A percentile compares a stretch with the other conserved stretches of the same genome.
Conservation (phyloP, 37 sponge, comb jelly and placozoan species). For the Tethya wilhelma region DNA sequence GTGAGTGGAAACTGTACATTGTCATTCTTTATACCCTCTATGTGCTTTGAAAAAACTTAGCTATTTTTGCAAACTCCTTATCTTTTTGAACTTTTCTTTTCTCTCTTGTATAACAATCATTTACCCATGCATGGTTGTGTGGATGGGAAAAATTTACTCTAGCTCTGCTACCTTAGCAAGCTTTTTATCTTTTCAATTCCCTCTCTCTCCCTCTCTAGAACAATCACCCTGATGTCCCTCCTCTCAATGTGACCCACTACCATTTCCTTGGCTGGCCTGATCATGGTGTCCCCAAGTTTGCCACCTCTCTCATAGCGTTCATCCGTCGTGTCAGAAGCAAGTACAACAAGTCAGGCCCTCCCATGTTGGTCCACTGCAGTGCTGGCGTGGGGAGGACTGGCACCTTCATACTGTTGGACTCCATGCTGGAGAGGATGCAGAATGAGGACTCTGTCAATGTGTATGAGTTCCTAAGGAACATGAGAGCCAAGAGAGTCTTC, state of each 20-base stretch:
- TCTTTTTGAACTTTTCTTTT: no score
- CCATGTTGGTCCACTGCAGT: conserved; percentile 87
- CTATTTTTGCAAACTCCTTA: no score
- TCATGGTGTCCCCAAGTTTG: conserved; percentile 84
- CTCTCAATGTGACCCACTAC: conserved; percentile 71
- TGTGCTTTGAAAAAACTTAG: no score
- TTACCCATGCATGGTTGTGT: no score
- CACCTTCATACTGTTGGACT: conserved; percentile 72
- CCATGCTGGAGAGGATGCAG: conserved; percentile 65
- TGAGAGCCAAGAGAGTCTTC: conserved; percentile 47
- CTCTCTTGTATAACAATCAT: no score
- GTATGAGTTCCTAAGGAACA: conserved; percentile 39
- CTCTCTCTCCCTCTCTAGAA: neutral
- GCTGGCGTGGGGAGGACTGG: conserved; percentile 84
- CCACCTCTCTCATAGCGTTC: conserved; percentile 79
- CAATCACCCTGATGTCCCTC: neutral
- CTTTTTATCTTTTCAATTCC: neutral
- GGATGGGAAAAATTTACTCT: no score
- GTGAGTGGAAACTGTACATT: conserved; percentile 44
- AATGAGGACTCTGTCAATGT: conserved; percentile 50
- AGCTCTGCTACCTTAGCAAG: no score
- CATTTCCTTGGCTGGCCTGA: conserved; percentile 87
- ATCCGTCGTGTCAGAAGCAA: conserved; percentile 54
- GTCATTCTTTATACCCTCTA: no score
- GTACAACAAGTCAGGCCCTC: conserved; percentile 3